Evolutionary conservation across 2,888 invertebrate genomes (phyloP), one percentile per base, ranked within the genome.

Genomic region (Aplocera efformata): DNA sequence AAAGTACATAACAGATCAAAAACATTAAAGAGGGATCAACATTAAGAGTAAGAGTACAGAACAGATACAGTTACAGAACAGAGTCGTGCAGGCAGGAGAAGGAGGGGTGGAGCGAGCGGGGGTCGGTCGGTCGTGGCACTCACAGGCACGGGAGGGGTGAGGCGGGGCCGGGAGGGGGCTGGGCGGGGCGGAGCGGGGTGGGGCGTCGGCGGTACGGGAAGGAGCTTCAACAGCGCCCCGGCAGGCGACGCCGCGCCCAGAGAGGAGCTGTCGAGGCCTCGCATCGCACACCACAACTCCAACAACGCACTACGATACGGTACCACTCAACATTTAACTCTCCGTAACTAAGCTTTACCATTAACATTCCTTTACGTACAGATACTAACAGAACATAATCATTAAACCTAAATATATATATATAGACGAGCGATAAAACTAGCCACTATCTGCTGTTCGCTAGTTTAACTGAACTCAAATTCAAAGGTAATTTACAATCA

Each of bases 371-470:
- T 76, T 79, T 78, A 82, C 79, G 75, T 79, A 82, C 79, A 75
- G 74, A 70, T 71, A 79, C 85, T 86, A 85, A 85, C 79, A 86
- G 83, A 85, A 85, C 83, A 86, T 82, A 84, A 83, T 78, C 74
- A 81, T 81, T 74, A 80, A 75, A 84, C 85, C 85, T 86, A 52
- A 48, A 42, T 48, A 51, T 45, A 45, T 42, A 44, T 44, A 42
- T 38, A 70, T 81, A 76, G 84, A 85, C 84, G 88, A 88, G 86
- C 86, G 85, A 77, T 78, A 79, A 82, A 75, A 83, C 86, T 88
- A 86, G 86, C 88, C 85, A 85, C 88, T 88, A 88, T 85, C 86
- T 86, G 85, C 85, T 79, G 75, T 72, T 84, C 82, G 78, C 85
- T 88, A 88, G 77, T 52, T 77, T 78, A 85, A 86, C 80, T 82